Conservation (phyloP, 2,888 invertebrate species). For the Acrocyrtus sp. region DNA sequence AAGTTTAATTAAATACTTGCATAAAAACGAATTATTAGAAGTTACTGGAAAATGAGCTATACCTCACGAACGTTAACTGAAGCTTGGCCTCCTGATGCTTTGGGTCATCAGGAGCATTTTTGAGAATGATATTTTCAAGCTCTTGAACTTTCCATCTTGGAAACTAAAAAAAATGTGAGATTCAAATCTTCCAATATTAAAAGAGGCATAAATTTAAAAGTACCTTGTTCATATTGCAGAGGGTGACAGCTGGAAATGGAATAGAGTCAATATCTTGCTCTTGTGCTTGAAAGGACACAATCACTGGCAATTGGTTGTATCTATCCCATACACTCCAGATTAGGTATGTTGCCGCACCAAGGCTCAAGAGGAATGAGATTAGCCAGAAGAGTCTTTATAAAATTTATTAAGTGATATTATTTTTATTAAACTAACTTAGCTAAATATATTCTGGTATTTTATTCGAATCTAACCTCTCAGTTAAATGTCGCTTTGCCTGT, state of each 20-base stretch:
- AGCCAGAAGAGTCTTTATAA: slow-evolving; percentile 20
- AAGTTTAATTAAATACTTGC: background rate
- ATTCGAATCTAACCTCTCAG: slow-evolving; percentile 43
- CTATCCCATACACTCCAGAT: background rate
- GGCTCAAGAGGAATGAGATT: background rate
- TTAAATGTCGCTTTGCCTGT: slow-evolving; percentile 24
- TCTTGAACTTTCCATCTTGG: slow-evolving; percentile 31
- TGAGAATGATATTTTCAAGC: background rate
- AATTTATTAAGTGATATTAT: no score
- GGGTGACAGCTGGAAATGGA: slow-evolving; percentile 17
- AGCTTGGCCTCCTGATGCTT: background rate
- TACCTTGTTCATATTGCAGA: slow-evolving; percentile 17
- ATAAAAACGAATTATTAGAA: background rate
- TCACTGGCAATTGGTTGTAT: slow-evolving; percentile 4
- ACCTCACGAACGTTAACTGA: background rate
- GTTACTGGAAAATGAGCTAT: background rate
- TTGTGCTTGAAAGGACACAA: slow-evolving; percentile 9
- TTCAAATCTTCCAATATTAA: background rate
- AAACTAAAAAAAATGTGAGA: slow-evolving; percentile 7
- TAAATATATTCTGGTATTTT: background rate
- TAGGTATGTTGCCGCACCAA: background rate
- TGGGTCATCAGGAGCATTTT: background rate
- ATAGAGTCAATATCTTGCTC: slow-evolving; percentile 13
- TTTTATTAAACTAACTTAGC: background rate
- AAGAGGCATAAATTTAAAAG: background rate